Conservation (phyloP, 2,888 invertebrate genomes). For the Rhagonycha lutea region DNA sequence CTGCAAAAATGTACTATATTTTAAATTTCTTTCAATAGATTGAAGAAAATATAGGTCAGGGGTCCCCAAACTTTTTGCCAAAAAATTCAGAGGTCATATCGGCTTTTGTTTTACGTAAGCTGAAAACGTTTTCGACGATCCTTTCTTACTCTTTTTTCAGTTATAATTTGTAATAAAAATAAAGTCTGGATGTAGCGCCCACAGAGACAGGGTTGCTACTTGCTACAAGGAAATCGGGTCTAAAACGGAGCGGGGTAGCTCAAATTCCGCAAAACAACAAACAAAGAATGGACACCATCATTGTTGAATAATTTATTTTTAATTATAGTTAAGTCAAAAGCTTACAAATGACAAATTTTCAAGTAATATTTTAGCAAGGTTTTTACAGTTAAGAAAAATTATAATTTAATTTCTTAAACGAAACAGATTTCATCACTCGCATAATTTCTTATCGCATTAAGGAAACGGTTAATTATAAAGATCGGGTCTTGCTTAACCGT, state of each 20-base stretch:
- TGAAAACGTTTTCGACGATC: not conserved
- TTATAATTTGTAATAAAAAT: too few relatives aligned
- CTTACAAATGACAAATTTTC: not conserved
- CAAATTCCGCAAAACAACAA: too few relatives aligned
- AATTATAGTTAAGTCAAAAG: not conserved
- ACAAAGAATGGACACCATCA: too few relatives aligned
- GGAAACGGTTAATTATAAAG: conserved; percentile 29
- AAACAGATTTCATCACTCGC: conserved; percentile 20
- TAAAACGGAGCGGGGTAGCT: too few relatives aligned
- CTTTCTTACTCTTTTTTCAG: not conserved
- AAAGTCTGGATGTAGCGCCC: too few relatives aligned
- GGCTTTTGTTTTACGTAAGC: too few relatives aligned
- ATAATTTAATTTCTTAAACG: conserved; percentile 6
- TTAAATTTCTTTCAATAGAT: not conserved
- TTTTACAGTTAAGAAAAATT: not conserved
- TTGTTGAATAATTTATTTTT: too few relatives aligned
- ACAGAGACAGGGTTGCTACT: too few relatives aligned
- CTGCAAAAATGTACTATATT: not conserved
- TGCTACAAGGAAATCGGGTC: too few relatives aligned
- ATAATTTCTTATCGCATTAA: conserved; percentile 23
- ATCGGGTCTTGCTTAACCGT: conserved; percentile 28
- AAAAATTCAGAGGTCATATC: not conserved
- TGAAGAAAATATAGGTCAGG: not conserved
- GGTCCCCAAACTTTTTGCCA: not conserved
- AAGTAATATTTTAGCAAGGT: not conserved